These are phyloP conservation scores for Drosophila serrata DNA, from an alignment of 1,140 invertebrate genomes.

Conservation along the genomic window DNA sequence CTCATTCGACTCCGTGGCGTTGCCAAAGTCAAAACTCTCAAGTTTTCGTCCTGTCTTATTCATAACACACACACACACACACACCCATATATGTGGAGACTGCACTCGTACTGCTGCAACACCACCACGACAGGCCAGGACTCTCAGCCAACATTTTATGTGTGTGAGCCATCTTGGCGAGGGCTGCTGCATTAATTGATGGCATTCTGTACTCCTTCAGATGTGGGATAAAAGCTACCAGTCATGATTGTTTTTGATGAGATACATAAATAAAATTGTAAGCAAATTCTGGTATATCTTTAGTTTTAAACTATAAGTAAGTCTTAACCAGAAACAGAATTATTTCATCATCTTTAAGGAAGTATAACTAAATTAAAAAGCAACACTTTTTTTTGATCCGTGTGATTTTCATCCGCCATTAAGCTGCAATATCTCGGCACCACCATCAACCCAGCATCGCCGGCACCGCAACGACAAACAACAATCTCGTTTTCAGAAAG, in stretches of 20 bases:
- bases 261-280: background rate
- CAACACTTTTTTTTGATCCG: background rate
- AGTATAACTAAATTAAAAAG: no score
- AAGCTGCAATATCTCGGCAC: constrained; percentile 55
- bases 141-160: constrained; percentile 27
- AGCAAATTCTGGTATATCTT: background rate
- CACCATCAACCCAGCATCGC: constrained; percentile 17
- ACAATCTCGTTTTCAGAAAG: constrained; percentile 73
- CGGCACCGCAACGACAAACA: constrained; percentile 69
- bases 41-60: constrained; percentile 71
- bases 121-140: constrained; percentile 7
- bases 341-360: no score
- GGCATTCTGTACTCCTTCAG: constrained; percentile 1
- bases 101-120: constrained; percentile 33
- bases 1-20: constrained; percentile 35
- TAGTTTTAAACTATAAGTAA: background rate
- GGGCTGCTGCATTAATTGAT: constrained; percentile 50
- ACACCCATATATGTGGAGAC: constrained; percentile 27
- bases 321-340: no score
- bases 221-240: constrained; percentile 13
- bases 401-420: constrained; percentile 29
- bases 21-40: constrained; percentile 53
- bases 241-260: background rate
- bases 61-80: constrained; percentile 55
- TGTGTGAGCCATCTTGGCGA: constrained; percentile 26